Percentiles rank a stretch among this genome's conserved stretches.
phyloP scores from a whole-genome alignment of 2,888 invertebrate genomes.

The Oasisia sp. region DNA sequence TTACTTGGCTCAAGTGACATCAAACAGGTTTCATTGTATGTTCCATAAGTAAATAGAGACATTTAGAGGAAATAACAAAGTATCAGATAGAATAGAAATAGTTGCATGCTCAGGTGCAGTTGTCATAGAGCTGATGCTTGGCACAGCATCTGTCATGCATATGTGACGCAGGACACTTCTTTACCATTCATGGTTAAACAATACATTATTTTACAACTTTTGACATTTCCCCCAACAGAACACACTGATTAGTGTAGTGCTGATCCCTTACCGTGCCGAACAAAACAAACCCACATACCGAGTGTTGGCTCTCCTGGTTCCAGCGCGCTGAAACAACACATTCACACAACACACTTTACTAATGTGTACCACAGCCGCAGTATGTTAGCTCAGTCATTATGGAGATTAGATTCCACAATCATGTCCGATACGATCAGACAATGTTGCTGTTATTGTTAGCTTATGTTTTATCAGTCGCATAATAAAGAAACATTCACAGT shows the following conservation, averaged over 20 bases:
- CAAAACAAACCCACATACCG: constrained; percentile 17
- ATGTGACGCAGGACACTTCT: background rate
- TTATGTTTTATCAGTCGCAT: background rate
- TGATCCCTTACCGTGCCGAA: constrained; percentile 6
- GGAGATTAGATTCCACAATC: background rate
- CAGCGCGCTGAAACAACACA: background rate
- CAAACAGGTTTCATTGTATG: background rate
- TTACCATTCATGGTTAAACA: background rate
- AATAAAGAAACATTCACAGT: background rate
- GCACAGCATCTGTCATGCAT: background rate
- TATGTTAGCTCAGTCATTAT: background rate
- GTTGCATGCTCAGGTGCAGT: background rate
- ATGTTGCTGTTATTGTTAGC: background rate
- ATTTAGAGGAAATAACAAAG: background rate
- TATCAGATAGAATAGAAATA: background rate
- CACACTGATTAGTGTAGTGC: background rate
- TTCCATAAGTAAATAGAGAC: background rate
- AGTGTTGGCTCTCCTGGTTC: background rate
- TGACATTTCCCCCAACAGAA: background rate
- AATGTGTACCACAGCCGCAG: background rate
- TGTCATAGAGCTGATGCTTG: background rate
- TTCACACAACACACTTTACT: background rate
- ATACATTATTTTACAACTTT: background rate
- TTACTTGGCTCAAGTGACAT: background rate
- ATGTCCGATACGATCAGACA: background rate